These are phyloP conservation scores for Acleris literana DNA, from an alignment of 2,888 invertebrate genomes.

Conservation along the genomic window DNA sequence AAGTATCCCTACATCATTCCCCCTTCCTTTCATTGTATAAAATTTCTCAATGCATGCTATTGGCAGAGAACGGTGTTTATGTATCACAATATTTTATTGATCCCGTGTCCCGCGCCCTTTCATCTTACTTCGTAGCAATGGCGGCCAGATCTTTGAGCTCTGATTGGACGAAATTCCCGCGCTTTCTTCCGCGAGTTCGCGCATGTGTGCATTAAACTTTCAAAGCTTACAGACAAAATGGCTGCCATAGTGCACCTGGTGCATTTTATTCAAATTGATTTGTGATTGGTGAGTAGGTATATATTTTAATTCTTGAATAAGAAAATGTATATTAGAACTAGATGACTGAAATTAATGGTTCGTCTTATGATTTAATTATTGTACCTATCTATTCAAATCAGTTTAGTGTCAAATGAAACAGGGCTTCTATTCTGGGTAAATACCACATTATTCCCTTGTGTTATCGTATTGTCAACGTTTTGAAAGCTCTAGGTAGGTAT, in stretches of 20 bases:
- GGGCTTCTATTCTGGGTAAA: no score
- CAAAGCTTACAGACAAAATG: constrained; percentile 28
- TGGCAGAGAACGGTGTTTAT: constrained; percentile 20
- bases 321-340: no score
- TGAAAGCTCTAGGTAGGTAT: no score
- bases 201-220: constrained; percentile 56
- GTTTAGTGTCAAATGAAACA: no score
- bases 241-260: constrained; percentile 16
- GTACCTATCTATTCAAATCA: no score
- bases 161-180: constrained; percentile 59
- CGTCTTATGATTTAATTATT: no score
- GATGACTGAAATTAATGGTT: no score
- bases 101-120: constrained; percentile 40
- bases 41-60: constrained; percentile 8
- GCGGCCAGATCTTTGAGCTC: constrained; percentile 52
- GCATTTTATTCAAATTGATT: background rate
- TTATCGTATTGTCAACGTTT: no score
- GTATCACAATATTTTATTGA: constrained; percentile 10
- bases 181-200: constrained; percentile 56
- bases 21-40: background rate
- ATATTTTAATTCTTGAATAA: background rate
- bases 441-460: no score
- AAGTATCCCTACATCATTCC: background rate
- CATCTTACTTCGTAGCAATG: constrained; percentile 69
- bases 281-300: constrained; percentile 10